A percentile compares a stretch with the other conserved stretches of the same genome.
Conservation (phyloP, 1,140 invertebrate species). For the Listronotus bonariensis region DNA sequence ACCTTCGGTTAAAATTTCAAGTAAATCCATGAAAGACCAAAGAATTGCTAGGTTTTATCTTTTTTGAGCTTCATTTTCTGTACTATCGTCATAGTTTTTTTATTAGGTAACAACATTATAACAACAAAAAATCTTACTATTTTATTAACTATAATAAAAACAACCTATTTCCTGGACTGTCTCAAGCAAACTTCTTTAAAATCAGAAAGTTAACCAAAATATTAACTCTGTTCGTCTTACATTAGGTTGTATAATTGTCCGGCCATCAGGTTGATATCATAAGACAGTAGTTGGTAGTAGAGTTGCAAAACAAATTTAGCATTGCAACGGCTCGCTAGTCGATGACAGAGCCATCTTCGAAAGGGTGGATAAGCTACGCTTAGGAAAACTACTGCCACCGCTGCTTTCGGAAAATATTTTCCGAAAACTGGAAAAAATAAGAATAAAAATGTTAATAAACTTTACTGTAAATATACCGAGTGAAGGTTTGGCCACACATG, state of each 20-base stretch:
- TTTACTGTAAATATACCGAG: neutral
- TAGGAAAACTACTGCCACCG: slow-evolving; percentile 66
- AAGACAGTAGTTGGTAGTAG: slow-evolving; percentile 7
- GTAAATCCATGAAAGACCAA: too few relatives aligned
- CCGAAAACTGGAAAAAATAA: slow-evolving; percentile 63
- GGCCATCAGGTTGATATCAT: slow-evolving; percentile 13
- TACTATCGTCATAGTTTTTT: too few relatives aligned
- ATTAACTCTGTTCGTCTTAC: neutral
- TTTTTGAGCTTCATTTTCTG: too few relatives aligned
- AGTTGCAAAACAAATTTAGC: slow-evolving; percentile 24
- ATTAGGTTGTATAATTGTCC: slow-evolving; percentile 15
- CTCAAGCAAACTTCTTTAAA: too few relatives aligned
- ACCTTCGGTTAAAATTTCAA: too few relatives aligned
- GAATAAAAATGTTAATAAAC: neutral
- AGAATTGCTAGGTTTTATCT: too few relatives aligned
- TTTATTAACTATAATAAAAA: too few relatives aligned
- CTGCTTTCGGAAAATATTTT: slow-evolving; percentile 70
- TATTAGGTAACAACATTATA: too few relatives aligned
- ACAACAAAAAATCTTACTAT: too few relatives aligned
- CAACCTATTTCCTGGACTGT: too few relatives aligned
- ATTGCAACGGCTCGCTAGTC: slow-evolving; percentile 55
- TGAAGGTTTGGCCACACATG: too few relatives aligned
- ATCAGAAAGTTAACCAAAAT: too few relatives aligned
- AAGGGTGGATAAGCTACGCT: slow-evolving; percentile 71
- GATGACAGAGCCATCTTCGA: slow-evolving; percentile 72